Conservation (phyloP, 2,113 vertebrate genomes). For the Hassar affinis region DNA sequence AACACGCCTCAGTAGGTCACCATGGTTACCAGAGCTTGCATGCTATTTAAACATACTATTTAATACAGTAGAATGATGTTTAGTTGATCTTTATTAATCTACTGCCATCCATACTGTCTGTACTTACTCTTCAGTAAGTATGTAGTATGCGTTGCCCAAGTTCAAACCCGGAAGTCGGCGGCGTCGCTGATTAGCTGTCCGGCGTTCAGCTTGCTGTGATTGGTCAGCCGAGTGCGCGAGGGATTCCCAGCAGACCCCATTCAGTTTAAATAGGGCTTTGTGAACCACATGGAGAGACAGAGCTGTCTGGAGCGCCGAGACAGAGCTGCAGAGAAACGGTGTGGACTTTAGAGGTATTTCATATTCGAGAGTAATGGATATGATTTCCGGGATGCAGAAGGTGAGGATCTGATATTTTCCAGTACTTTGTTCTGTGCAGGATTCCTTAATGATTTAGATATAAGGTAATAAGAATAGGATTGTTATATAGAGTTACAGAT, state of each 20-base stretch:
- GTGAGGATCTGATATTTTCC: slow-evolving; percentile 49
- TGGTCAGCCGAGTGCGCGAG: slow-evolving; percentile 53
- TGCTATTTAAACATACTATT: neutral
- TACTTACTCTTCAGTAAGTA: too few relatives aligned
- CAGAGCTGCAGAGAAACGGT: neutral
- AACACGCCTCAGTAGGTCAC: neutral
- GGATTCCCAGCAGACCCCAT: slow-evolving; percentile 52
- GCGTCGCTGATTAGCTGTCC: slow-evolving; percentile 50
- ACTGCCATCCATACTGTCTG: too few relatives aligned
- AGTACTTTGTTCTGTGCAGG: neutral
- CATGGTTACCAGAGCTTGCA: neutral
- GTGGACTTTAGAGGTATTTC: neutral
- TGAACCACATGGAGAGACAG: slow-evolving; percentile 19
- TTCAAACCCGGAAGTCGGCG: slow-evolving; percentile 3
- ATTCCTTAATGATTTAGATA: neutral
- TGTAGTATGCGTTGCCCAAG: too few relatives aligned
- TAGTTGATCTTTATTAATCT: too few relatives aligned
- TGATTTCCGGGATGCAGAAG: slow-evolving; percentile 63
- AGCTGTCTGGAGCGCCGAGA: neutral
- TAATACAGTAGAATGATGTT: neutral
- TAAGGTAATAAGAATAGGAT: neutral
- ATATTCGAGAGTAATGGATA: slow-evolving; percentile 44
- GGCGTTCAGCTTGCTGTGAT: slow-evolving; percentile 42
- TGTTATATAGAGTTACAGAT: neutral
- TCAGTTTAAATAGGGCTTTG: slow-evolving; percentile 43